Evolutionary conservation across 2,113 vertebrate genomes (phyloP).

Genomic region (Tursiops truncatus): DNA sequence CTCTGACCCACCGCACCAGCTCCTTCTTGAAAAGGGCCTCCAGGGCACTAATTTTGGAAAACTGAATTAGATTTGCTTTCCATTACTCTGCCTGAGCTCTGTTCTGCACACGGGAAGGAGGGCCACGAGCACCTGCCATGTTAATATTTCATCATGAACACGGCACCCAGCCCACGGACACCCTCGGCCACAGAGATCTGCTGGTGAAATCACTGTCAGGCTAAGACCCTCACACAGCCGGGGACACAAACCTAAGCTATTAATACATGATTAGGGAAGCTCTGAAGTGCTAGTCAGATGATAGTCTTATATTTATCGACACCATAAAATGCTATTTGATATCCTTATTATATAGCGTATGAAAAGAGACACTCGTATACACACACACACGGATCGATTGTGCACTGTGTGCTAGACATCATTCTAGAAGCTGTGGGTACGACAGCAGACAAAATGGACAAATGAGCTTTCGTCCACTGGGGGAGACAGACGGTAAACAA

Average conservation of each 20-base stretch:
- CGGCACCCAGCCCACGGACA: rapidly evolving
- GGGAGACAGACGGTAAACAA: background rate
- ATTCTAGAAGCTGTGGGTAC: background rate
- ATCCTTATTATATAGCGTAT: background rate
- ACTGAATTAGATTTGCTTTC: background rate
- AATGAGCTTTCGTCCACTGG: background rate
- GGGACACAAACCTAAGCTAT: background rate
- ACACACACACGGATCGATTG: background rate
- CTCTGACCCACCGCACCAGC: background rate
- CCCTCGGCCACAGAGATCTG: too few relatives aligned
- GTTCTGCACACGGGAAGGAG: rapidly evolving
- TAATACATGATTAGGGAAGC: rapidly evolving
- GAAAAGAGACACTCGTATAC: rapidly evolving
- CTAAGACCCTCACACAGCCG: rapidly evolving
- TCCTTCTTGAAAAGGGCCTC: background rate
- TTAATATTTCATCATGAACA: rapidly evolving
- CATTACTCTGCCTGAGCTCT: background rate
- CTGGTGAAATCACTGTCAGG: rapidly evolving
- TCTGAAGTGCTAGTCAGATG: background rate
- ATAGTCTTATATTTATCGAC: background rate
- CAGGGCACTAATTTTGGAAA: background rate
- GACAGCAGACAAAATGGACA: background rate
- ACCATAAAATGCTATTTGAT: background rate
- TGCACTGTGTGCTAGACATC: background rate
- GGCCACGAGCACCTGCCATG: rapidly evolving